Evolutionary conservation across 1,140 invertebrate genomes (phyloP).

Genomic region (Drosophila ironensis): DNA sequence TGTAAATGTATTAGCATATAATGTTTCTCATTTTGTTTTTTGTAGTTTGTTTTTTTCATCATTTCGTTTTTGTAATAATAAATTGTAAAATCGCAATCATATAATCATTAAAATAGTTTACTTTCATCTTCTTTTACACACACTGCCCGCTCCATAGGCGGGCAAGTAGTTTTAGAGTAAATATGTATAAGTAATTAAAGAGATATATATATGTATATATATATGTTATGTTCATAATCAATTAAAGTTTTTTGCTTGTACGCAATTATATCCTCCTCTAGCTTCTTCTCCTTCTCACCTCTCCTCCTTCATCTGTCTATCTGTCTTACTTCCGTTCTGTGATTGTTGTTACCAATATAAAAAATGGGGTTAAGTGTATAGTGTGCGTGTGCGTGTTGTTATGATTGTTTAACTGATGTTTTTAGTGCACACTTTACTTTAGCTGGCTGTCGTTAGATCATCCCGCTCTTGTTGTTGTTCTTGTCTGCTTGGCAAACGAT

Average conservation of each 20-base stretch:
- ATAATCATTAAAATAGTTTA: slow-evolving; percentile 71
- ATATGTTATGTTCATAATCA: slow-evolving; percentile 70
- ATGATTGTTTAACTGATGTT: slow-evolving; percentile 25
- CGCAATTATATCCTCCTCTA: slow-evolving; percentile 34
- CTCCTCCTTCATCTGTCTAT: not conserved
- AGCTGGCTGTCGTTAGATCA: slow-evolving; percentile 34
- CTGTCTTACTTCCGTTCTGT: slow-evolving; percentile 24
- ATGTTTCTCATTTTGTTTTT: slow-evolving; percentile 54
- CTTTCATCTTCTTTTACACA: slow-evolving; percentile 59
- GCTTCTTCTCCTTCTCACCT: not conserved
- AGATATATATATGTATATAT: slow-evolving; percentile 52
- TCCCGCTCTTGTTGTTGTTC: slow-evolving; percentile 33
- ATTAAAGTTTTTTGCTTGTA: slow-evolving; percentile 49
- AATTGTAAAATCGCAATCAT: slow-evolving; percentile 75
- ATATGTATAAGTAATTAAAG: slow-evolving; percentile 64
- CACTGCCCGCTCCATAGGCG: slow-evolving; percentile 36
- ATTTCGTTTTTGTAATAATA: slow-evolving; percentile 61
- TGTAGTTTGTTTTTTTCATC: slow-evolving; percentile 33
- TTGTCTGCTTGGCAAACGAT: slow-evolving; percentile 80
- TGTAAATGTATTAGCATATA: slow-evolving; percentile 71
- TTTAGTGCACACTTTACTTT: slow-evolving; percentile 12
- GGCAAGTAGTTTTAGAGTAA: slow-evolving; percentile 69
- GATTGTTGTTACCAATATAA: slow-evolving; percentile 28
- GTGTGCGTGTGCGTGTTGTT: slow-evolving; percentile 39
- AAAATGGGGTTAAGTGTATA: slow-evolving; percentile 32